Evolutionary conservation across 1,140 invertebrate species (phyloP), one percentile per base, ranked within the genome.

Genomic region (Zaprionus lachaisei): DNA sequence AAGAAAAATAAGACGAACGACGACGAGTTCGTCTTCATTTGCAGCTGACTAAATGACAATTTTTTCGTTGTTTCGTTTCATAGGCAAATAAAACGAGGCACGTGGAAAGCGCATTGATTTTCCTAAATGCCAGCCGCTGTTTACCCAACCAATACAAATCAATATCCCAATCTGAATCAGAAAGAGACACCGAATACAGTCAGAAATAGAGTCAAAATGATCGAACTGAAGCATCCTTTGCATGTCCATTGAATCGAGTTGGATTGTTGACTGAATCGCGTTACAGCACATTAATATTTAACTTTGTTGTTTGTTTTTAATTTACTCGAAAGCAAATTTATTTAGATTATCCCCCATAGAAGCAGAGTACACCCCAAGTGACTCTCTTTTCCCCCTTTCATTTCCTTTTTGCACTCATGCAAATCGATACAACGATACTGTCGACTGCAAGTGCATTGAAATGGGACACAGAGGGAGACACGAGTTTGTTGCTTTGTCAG

Each of bases 301-400:
- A 89, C 67, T 83, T 89, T 70, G 72, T 68, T 89, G 84, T 87
- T 87, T 87, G 84, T 84, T 89, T 89, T 89, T 89, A 83, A 89
- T 89, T 84, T 89, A 62, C 79, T 79, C 72, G 24, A 84, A 77
- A 75, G 81, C 81, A 77, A 84, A 84, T 89, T 72, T 89, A 73
- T 77, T 72, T 77, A 78, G 81, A 81, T 60, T 68, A 51, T 66
- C 47, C 63, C 47, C 66, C n/a, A 17, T 28, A 14, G 70, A 71
- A 54, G 26, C 54, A 66, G 67, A 67, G 54, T n/a, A 69, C 54
- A 54, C 44, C 60, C 67, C 70, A 67, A 65, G 55, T 61, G 44
- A 65, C 31, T 51, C 54, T 55, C 12, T 5, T 1, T 26, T 63
- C 34, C 55, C 5, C 26, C 34, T 17, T 12, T 34, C 28, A 7